Conservation (phyloP, 2,113 vertebrate species). For the Leptodactylus fuscus region DNA sequence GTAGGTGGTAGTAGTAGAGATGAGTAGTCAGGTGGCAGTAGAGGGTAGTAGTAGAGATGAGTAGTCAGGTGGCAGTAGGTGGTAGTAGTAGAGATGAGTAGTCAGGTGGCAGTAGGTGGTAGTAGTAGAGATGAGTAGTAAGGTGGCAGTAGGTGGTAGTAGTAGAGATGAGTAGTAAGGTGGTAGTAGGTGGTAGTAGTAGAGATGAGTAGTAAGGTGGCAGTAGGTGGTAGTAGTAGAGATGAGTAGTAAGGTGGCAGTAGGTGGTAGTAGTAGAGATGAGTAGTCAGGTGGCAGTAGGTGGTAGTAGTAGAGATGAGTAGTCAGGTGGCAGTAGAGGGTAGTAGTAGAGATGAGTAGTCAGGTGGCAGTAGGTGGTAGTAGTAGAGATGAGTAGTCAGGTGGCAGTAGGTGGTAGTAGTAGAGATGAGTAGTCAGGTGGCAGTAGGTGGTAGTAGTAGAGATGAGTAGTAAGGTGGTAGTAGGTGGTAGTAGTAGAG, state of each 20-base stretch:
- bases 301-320: background rate
- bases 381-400: background rate
- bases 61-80: background rate
- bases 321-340: background rate
- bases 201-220: background rate
- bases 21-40: background rate
- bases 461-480: background rate
- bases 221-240: background rate
- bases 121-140: background rate
- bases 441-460: background rate
- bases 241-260: background rate
- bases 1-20: background rate
- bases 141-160: background rate
- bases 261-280: background rate
- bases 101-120: background rate
- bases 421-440: background rate
- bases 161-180: background rate
- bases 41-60: background rate
- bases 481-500: background rate
- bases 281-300: background rate
- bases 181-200: background rate
- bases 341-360: background rate
- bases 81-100: background rate
- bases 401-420: background rate
- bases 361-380: no score